phyloP scores from a whole-genome alignment of 2,797 vertebrate genomes.

The Limnodromus scolopaceus region DNA sequence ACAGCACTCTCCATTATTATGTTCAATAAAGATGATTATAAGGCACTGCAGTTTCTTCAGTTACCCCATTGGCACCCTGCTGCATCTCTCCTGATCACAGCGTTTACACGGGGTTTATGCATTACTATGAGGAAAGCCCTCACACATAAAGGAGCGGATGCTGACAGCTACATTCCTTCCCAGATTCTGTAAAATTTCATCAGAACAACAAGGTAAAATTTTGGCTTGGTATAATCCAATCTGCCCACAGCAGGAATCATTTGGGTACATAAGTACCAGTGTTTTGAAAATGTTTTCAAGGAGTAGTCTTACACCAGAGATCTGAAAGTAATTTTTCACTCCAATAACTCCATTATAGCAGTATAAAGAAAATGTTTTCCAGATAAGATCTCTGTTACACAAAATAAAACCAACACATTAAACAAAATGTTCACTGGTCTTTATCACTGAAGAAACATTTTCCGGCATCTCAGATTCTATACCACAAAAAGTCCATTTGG shows the following conservation, averaged over 20 bases:
- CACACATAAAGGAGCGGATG: background rate
- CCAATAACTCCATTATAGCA: background rate
- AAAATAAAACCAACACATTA: background rate
- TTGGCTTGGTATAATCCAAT: background rate
- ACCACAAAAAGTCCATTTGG: background rate
- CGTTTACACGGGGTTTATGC: background rate
- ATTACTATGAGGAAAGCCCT: background rate
- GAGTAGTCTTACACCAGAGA: background rate
- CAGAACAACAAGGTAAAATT: background rate
- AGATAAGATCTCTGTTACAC: background rate
- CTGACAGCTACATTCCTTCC: background rate
- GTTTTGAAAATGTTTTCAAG: background rate
- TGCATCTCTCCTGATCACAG: background rate
- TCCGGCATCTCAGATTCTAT: background rate
- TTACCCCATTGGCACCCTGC: background rate
- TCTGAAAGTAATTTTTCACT: background rate
- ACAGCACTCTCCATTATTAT: background rate
- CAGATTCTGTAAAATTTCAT: background rate
- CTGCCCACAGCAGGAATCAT: background rate
- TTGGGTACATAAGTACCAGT: background rate
- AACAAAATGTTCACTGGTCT: background rate
- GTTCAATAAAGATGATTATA: background rate
- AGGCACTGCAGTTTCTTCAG: background rate
- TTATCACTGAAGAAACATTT: background rate
- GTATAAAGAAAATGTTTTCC: background rate